phyloP scores from a whole-genome alignment of 2,888 invertebrate species.

The Exephanes ischioxanthus region DNA sequence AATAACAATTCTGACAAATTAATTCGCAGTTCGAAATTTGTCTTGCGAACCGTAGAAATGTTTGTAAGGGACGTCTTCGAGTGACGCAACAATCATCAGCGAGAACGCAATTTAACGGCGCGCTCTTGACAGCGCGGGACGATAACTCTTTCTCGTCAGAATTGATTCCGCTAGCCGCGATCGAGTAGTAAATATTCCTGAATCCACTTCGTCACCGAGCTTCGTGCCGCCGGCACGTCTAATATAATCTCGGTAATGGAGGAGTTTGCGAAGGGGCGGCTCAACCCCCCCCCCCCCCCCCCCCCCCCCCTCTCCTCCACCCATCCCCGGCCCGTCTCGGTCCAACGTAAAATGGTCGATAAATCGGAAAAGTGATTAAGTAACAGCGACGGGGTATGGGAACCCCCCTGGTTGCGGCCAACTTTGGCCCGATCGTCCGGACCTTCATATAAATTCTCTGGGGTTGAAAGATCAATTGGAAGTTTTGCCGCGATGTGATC shows the following conservation, averaged over 20 bases:
- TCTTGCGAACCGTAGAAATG: not conserved
- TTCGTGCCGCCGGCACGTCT: slow-evolving; percentile 44
- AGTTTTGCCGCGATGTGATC: slow-evolving; percentile 47
- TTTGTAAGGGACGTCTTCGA: not conserved
- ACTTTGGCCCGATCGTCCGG: slow-evolving; percentile 40
- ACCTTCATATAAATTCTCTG: slow-evolving; percentile 54
- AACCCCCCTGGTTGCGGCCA: slow-evolving; percentile 30
- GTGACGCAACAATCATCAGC: not conserved
- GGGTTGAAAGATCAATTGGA: slow-evolving; percentile 57
- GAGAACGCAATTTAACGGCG: not conserved
- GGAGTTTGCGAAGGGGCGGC: slow-evolving; percentile 44
- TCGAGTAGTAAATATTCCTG: slow-evolving; percentile 46
- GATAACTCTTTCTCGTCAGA: slow-evolving; percentile 50
- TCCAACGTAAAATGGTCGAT: slow-evolving; percentile 54
- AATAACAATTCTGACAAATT: not conserved
- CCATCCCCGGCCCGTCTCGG: slow-evolving; percentile 4
- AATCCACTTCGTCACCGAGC: slow-evolving; percentile 50
- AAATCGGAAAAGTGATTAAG: slow-evolving; percentile 63
- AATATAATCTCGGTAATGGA: slow-evolving; percentile 59
- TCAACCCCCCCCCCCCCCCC: not conserved
- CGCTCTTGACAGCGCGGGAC: slow-evolving; percentile 23
- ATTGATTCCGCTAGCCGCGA: slow-evolving; percentile 33
- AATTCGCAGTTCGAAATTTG: not conserved
- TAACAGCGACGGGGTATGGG: slow-evolving; percentile 35
- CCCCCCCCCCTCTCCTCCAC: not conserved